Evolutionary conservation across 2,797 vertebrate species (phyloP), one percentile per base, ranked within the genome.

Genomic region (Sebastes diploproa): DNA sequence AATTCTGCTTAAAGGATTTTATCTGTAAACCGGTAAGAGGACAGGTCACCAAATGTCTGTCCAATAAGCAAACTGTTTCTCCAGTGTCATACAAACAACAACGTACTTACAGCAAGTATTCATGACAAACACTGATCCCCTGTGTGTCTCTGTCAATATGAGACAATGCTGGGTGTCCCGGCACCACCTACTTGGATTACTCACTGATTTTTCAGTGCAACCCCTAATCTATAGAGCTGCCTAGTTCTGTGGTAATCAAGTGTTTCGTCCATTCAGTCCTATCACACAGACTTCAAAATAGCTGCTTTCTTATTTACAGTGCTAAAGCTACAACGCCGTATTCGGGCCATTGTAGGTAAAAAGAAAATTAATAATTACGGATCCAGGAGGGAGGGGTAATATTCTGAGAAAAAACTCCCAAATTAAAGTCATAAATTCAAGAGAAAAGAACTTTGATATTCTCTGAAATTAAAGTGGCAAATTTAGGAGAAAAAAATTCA

Each of bases 191-290:
- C 52, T 25, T 27, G 46, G 6, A 34, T 16, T 27, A 32, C 46
- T 55, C 10, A 52, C 32, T 14, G 46, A 18, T 54, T 50, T 30
- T 61, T 82, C 66, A 59, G 61, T 60, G 72, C 70, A 66, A 9
- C 46, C 46, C 1, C n/a, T 52, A 7, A 56, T 58, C 74, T 18
- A 34, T 22, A 73, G 82, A 80, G 83, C 77, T 81, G 76, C 61
- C 68, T 8, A 8, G 62, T 42, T 54, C 7, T 46, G 75, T 64
- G 66, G 60, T 67, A 7, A 71, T n/a, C 42, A 30, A 76, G 72
- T 36, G 50, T 71, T 82, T 75, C 22, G 0, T 30, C 52, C 30
- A 22, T 36, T 56, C 70, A 36, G 22, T 46, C 72, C 3, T 55
- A 2, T 2, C 14, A 55, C 18, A 29, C n/a, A 30, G 16, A 29